Conservation (phyloP, 2,888 invertebrate genomes). For the Caenorhabditis sulstoni region DNA sequence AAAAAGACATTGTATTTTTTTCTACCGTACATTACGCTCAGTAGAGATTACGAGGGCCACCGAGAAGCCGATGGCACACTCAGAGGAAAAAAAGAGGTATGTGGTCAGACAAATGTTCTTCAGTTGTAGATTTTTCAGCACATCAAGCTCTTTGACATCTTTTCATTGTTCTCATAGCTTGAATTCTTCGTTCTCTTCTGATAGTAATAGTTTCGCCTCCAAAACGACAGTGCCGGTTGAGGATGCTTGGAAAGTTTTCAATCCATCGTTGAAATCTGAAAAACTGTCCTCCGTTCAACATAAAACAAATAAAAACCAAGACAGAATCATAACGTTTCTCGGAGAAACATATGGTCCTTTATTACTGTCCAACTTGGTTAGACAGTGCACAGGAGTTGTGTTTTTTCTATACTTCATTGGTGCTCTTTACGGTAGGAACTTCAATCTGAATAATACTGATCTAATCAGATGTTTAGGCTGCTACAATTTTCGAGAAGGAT, state of each 20-base stretch:
- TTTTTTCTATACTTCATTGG: constrained; percentile 70
- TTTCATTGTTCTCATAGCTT: neutral
- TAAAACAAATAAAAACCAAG: constrained; percentile 13
- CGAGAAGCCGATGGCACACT: constrained; percentile 28
- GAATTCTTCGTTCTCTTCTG: constrained; percentile 32
- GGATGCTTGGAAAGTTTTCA: constrained; percentile 24
- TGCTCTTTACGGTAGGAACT: constrained; percentile 62
- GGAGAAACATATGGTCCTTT: constrained; percentile 76
- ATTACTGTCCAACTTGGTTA: constrained; percentile 66
- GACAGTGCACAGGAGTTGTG: constrained; percentile 62
- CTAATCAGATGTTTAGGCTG: constrained; percentile 82
- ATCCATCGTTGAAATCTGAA: constrained; percentile 1
- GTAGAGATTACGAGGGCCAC: constrained; percentile 62
- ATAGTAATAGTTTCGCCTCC: constrained; percentile 60
- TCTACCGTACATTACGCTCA: constrained; percentile 61
- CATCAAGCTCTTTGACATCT: neutral
- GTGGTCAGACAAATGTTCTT: neutral
- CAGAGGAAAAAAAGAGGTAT: constrained; percentile 35
- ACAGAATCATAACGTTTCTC: constrained; percentile 70
- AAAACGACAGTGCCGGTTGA: constrained; percentile 50
- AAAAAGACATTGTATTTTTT: constrained; percentile 87
- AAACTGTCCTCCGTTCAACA: neutral
- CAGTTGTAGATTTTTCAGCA: neutral
- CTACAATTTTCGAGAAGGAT: constrained; percentile 81
- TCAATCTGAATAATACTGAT: neutral